Evolutionary conservation across 2,797 vertebrate species (phyloP), one percentile per base, ranked within the genome.

Genomic region (Rhabdophis nuchalis): DNA sequence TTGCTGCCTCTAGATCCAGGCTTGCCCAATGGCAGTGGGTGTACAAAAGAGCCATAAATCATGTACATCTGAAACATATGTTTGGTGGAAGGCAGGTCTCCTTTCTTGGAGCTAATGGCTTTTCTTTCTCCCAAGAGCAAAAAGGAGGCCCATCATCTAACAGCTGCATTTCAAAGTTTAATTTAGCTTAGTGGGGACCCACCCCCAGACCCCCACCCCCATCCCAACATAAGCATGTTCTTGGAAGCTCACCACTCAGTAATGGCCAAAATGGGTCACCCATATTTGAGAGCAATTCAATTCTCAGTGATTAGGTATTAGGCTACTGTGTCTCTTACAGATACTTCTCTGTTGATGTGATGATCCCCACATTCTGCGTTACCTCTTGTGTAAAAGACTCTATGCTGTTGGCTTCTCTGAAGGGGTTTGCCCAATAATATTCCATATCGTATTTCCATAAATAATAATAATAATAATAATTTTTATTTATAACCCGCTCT

Each of bases 41-140:
- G n/a, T n/a, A 58, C 64, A 90, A 90, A 90, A 23, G 72, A 90
- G 18, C 27, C 60, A 56, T 85, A 52, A 64, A 92, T 92, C 85
- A 68, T 18, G 32, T 23, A 12, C 85, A 50, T 29, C 85, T 92
- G 68, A 85, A 88, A 57, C 60, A 36, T 85, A n/a, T 27, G 52
- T 72, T 77, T 87, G 18, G 68, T 54, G 23, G 60, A 25, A 1
- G 23, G 36, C n/a, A 91, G 50, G 8, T 29, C 36, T 53, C 23
- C n/a, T 6, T 57, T 89, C 23, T 16, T 61, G 87, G 32, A 29
- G 36, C 41, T 46, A 4, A 46, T 60, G 91, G 32, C 13, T n/a
- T 87, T 68, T 27, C 5, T 32, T 68, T 20, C 10, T 16, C 46
- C 46, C 32, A 7, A 53, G 7, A 36, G 41, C 20, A 18, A 52